Evolutionary conservation across 30 jellyfish, hydroid and myxozoan species (phyloP).

Genomic region (Cassiopea xamachana): DNA sequence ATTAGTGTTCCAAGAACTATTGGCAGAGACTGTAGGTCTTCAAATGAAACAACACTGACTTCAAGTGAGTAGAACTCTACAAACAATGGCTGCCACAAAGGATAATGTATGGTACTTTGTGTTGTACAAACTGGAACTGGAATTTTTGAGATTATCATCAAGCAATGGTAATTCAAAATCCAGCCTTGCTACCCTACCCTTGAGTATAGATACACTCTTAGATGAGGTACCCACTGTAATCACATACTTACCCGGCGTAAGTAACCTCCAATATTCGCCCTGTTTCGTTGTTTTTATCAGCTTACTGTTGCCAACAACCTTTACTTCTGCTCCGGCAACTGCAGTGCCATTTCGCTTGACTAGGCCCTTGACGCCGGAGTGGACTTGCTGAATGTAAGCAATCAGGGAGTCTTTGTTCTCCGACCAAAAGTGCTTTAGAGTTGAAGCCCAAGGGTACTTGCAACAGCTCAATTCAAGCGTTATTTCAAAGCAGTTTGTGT

Average conservation of each 20-base stretch:
- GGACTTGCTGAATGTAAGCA: constrained; percentile 79
- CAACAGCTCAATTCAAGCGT: constrained; percentile 92
- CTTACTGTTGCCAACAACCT: constrained; percentile 64
- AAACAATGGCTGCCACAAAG: not conserved
- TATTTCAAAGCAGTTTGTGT: constrained; percentile 92
- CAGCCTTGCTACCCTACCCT: constrained; percentile 59
- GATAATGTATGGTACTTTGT: not conserved
- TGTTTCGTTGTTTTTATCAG: constrained; percentile 53
- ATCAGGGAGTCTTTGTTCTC: constrained; percentile 78
- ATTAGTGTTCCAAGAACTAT: too few species aligned
- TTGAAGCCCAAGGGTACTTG: constrained; percentile 61
- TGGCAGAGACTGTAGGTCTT: too few species aligned
- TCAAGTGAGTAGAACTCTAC: not conserved
- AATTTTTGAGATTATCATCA: not conserved
- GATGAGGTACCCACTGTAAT: constrained; percentile 29
- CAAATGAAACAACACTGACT: not conserved
- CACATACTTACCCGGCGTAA: constrained; percentile 81
- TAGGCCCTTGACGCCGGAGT: constrained; percentile 93
- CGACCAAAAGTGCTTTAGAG: constrained; percentile 66
- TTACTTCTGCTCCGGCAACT: constrained; percentile 61
- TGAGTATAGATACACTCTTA: constrained; percentile 12
- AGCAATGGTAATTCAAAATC: constrained; percentile 26
- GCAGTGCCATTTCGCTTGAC: constrained; percentile 54
- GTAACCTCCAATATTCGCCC: constrained; percentile 97
- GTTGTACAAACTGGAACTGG: not conserved